phyloP scores from a whole-genome alignment of 1,140 invertebrate genomes.

The Diabrotica undecimpunctata region DNA sequence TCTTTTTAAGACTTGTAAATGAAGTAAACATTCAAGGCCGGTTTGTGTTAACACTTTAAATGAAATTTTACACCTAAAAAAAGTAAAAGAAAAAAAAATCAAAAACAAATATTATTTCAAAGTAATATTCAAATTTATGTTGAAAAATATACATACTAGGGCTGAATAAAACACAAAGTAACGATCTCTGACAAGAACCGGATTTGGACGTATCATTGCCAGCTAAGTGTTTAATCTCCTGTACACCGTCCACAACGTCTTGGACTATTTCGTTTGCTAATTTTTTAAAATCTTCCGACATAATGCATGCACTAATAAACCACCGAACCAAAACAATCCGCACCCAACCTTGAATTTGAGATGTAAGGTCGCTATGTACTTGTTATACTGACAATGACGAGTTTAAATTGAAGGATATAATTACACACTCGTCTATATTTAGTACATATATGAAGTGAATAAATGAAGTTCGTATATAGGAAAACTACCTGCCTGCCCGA shows the following conservation, averaged over 20 bases:
- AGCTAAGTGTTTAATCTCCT: slow-evolving; percentile 23
- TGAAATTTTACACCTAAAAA: no score
- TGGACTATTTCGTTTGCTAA: slow-evolving; percentile 35
- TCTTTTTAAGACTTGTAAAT: no score
- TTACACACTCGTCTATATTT: no score
- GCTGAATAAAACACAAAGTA: slow-evolving; percentile 36
- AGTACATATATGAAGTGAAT: no score
- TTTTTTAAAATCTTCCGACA: slow-evolving; percentile 29
- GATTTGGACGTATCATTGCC: slow-evolving; percentile 21
- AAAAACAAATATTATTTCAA: no score
- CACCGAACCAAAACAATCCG: slow-evolving; percentile 6
- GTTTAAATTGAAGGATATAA: no score
- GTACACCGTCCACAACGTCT: slow-evolving; percentile 36
- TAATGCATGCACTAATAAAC: slow-evolving; percentile 7
- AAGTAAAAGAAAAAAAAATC: no score
- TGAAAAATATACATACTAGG: slow-evolving; percentile 35
- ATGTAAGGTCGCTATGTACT: background rate
- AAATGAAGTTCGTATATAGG: no score
- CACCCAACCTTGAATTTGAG: background rate
- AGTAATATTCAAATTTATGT: background rate
- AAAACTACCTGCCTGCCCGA: background rate
- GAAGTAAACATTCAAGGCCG: no score
- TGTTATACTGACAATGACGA: background rate
- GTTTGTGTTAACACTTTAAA: no score
- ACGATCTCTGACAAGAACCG: slow-evolving; percentile 28